Base-by-base conservation (phyloP, 2,888 invertebrate genomes). In the Schizotus pectinicornis region DNA sequence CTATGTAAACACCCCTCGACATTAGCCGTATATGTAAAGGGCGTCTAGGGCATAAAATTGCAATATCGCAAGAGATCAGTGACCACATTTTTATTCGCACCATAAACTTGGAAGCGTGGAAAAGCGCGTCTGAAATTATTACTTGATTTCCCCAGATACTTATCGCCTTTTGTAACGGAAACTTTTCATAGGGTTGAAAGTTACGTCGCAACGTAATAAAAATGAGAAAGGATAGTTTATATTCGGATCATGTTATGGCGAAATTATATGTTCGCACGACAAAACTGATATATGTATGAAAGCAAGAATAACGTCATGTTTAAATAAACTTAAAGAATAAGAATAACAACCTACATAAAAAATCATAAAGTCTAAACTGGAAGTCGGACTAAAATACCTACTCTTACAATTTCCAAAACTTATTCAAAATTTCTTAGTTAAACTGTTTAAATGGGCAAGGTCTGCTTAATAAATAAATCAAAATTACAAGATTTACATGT, bases 61-160 rank as follows among this genome's bases (percentile, higher is more conserved):
- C 43, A 49, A 34, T 55, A 50, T 34, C 46, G 39, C 13, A 52
- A 57, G 59, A 59, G 63, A 67, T 64, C 62, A 56, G 62, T 64
- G 63, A 64, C 63, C 65, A 60, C 64, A 64, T 65, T 67, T 67
- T 64, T 66, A 64, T 62, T 60, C 57, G 48, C 59, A 14, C 52
- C 66, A 60, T 64, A 67, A 67, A 65, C 36, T 51, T 59, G 8
- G 37, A 49, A 37, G 46, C 38, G 53, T 30, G 49, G 32, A 55
- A 54, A 58, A 59, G 51, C 51, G 45, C 46, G 49, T 55, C 53
- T 39, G 35, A 59, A 56, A 59, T 56, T 55, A 59, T 59, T 61
- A 61, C 65, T 60, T 68, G 68, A 68, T 68, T 68, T 68, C 67
- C 68, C 68, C 37, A 55, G 68, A 62, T 64, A 64, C 52, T 67